phyloP scores from a whole-genome alignment of 2,797 vertebrate species.

The Hozukius guyotensis region DNA sequence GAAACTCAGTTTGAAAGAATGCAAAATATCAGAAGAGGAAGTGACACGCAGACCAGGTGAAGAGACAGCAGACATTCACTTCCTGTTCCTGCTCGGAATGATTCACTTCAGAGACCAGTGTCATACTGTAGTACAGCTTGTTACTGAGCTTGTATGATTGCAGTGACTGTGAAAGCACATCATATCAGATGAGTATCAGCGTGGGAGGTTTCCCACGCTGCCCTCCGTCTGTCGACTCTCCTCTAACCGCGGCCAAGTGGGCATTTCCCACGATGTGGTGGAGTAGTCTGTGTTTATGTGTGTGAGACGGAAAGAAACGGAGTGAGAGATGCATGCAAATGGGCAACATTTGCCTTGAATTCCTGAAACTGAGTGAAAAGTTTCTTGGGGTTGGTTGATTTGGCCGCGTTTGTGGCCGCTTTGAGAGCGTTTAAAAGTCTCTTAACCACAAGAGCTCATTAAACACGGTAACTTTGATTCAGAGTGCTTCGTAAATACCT shows the following conservation, averaged over 20 bases:
- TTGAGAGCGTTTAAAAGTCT: conserved; percentile 23
- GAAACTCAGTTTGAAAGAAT: neutral
- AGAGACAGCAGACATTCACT: neutral
- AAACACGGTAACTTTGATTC: conserved; percentile 36
- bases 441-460: conserved; percentile 30
- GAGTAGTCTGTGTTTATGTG: neutral
- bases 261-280: conserved; percentile 54
- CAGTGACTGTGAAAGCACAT: conserved; percentile 7
- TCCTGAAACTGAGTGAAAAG: conserved; percentile 11
- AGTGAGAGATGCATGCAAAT: conserved; percentile 24
- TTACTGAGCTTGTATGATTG: neutral
- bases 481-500: conserved; percentile 53
- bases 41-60: neutral
- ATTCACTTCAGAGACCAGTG: neutral
- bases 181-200: conserved; percentile 17
- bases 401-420: conserved; percentile 10
- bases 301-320: neutral
- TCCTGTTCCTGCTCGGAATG: neutral
- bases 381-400: conserved; percentile 4
- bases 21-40: conserved; percentile 27
- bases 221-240: conserved; percentile 9
- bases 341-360: conserved; percentile 13
- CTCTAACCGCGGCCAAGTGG: conserved; percentile 16
- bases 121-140: neutral
- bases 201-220: conserved; percentile 59